Base-by-base conservation (phyloP, 1,140 invertebrate species). In the Leptoteleia sp. region DNA sequence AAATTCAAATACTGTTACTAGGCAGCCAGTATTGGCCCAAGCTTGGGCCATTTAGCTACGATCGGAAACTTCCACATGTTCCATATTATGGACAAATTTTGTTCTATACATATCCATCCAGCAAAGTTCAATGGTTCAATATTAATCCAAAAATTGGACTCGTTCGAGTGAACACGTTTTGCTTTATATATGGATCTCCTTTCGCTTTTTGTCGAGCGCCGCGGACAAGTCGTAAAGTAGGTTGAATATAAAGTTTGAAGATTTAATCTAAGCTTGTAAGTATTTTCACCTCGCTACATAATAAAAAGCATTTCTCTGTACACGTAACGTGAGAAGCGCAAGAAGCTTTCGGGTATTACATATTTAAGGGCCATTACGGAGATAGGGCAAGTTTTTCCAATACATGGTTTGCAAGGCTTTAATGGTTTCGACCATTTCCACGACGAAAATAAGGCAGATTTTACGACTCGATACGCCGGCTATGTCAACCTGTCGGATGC, bases 271-370 rank as follows among this genome's bases (percentile, higher is more conserved):
- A 40, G 38, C 31, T 22, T 55, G 33, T 22, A 64, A 57, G 57
- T 37, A 54, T 59, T 52, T 64, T 72, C 57, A 62, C 37, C 48
- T 72, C 22, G 12, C 9, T 47, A 22, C 2, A 5, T 22, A 61
- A 71, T 54, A 62, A 71, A 62, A 62, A 71, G 38, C 67, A 17
- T 33, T 55, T 47, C 45, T 35, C 17, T 50, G 33, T 43, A 52
- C 54, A 42, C 27, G 29, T 29, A 29, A 52, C 45, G 15, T 16
- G 37, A 17, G 15, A 50, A 35, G 22, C 12, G 65, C 38, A 43
- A 68, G 33, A 52, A 50, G 54, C 43, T 52, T 61, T 71, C 42
- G 67, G 45, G 54, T 52, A 50, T 59, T 70, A 59, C 54, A 59
- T 52, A 70, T 70, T 70, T 59, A 59, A 70, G 45, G 42, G 65